phyloP scores from a whole-genome alignment of 2,888 invertebrate species.

The Phorcus lineatus region DNA sequence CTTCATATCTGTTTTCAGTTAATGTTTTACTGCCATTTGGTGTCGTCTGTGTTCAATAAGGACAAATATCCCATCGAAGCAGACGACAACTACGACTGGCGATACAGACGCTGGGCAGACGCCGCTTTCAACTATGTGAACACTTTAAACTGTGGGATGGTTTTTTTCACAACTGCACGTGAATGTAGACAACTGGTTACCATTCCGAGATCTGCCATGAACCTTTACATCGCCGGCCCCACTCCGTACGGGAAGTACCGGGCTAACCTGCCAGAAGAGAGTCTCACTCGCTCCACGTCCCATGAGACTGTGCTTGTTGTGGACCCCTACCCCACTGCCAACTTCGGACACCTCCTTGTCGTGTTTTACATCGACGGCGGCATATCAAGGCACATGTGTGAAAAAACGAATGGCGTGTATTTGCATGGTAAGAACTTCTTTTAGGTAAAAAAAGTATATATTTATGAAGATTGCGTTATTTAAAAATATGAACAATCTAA shows the following conservation, averaged over 20 bases:
- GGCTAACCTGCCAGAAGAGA: slow-evolving; percentile 73
- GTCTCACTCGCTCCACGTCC: slow-evolving; percentile 66
- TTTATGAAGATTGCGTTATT: too few relatives aligned
- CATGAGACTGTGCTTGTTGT: slow-evolving; percentile 76
- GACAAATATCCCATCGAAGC: neutral
- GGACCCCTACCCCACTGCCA: slow-evolving; percentile 77
- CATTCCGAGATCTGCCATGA: slow-evolving; percentile 56
- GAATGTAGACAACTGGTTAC: slow-evolving; percentile 66
- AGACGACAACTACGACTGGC: slow-evolving; percentile 38
- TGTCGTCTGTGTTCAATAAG: slow-evolving; percentile 10
- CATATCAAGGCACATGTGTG: slow-evolving; percentile 65
- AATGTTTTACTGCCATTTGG: neutral
- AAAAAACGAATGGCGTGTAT: slow-evolving; percentile 69
- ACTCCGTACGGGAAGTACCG: slow-evolving; percentile 61
- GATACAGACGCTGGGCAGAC: slow-evolving; percentile 67
- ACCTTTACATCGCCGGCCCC: slow-evolving; percentile 68
- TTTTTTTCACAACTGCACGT: slow-evolving; percentile 68
- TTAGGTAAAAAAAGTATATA: too few relatives aligned
- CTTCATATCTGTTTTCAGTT: neutral
- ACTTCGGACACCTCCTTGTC: slow-evolving; percentile 77
- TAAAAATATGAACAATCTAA: too few relatives aligned
- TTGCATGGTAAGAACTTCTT: slow-evolving; percentile 72
- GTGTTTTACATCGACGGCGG: slow-evolving; percentile 76
- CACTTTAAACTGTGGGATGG: slow-evolving; percentile 63
- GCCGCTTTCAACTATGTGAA: slow-evolving; percentile 65